Percentiles rank a stretch among this genome's conserved stretches.
These are phyloP conservation scores for Cherax destructor DNA, from an alignment of 1,140 invertebrate genomes.

Conservation along the genomic window DNA sequence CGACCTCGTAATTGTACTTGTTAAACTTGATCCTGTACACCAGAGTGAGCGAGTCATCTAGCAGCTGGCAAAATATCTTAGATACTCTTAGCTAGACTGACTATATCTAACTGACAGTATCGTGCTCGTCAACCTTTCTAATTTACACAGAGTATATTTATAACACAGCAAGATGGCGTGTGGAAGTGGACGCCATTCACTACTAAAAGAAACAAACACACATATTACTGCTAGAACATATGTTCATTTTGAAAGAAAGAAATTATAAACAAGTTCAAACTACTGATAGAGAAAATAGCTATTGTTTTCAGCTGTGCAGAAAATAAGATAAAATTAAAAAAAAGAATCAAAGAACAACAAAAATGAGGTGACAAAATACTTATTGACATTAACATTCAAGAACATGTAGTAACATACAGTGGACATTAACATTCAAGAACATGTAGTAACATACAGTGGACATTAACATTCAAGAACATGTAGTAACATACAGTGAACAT, in stretches of 20 bases:
- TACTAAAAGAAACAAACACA: too few species aligned
- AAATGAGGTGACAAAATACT: too few species aligned
- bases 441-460: background rate
- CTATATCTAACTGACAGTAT: background rate
- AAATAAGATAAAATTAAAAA: too few species aligned
- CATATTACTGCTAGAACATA: too few species aligned
- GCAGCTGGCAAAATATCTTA: background rate
- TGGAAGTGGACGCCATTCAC: too few species aligned
- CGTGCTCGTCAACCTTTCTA: background rate
- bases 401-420: background rate
- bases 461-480: background rate
- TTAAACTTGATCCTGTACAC: conserved; percentile 36
- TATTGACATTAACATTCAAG: too few species aligned
- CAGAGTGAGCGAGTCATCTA: background rate
- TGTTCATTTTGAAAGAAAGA: too few species aligned
- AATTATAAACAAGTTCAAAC: too few species aligned
- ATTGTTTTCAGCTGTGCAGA: too few species aligned
- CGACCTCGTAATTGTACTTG: conserved; percentile 38
- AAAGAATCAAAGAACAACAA: too few species aligned
- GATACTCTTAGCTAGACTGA: background rate
- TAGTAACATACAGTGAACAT: background rate
- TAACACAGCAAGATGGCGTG: background rate
- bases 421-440: background rate
- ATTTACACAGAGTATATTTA: background rate
- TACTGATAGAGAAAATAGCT: too few species aligned